Evolutionary conservation across 2,888 invertebrate genomes (phyloP), one percentile per base, ranked within the genome.

Genomic region (Ormyrus labotus): DNA sequence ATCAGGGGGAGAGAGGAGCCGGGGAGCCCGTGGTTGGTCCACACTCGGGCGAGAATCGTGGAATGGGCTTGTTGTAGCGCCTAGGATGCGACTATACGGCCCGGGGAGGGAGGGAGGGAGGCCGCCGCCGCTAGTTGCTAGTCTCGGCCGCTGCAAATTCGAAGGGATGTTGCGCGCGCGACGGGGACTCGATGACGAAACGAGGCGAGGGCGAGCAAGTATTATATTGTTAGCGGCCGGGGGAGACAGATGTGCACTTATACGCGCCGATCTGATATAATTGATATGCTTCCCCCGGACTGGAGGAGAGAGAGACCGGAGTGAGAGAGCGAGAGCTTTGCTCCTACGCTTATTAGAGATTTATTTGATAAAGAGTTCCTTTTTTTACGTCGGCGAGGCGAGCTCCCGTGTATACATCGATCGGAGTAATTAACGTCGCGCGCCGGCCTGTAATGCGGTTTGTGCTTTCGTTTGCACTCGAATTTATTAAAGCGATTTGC

Each of bases 221-320:
- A 81, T 80, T 77, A 78, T 75, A 74, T 71, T 74, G 71, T 76
- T 77, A 76, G 78, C 76, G 60, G 51, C 47, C 58, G 48, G 63
- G 50, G n/a, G 78, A 81, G 81, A 81, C 82, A 82, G 82, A 82
- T 81, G 82, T 82, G 82, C 82, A 81, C 82, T 82, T 82, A 82
- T 69, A 71, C 80, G 80, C 74, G 78, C 72, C 82, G 82, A 82
- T 80, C 82, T 80, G 78, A 78, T 82, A 82, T 82, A 82, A 82
- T 82, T 82, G 82, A 80, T 82, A 78, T 71, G 82, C 74, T 63
- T 70, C 69, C 53, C 50, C 51, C 19, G 19, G 19, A 19, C 19
- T 19, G 19, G 19, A 19, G 2, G 1, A 19, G 19, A 19, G 19
- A 19, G 19, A 19, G 19, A 19, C 19, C 19, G 19, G 19, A 19